Evolutionary conservation across 2,888 invertebrate genomes (phyloP).

Genomic region (Bimastos eiseni): DNA sequence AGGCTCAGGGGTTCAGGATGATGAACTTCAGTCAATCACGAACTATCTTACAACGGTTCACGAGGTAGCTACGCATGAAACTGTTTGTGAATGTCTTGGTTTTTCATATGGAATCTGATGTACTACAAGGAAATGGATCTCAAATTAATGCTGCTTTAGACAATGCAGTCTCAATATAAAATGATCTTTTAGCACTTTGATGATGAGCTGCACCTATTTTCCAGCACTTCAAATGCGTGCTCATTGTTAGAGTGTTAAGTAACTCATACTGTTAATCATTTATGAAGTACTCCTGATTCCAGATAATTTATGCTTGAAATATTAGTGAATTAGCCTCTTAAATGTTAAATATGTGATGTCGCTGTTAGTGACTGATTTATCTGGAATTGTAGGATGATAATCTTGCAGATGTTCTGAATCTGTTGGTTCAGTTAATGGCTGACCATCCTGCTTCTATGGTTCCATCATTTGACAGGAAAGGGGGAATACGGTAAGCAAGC

Average conservation of each 20-base stretch:
- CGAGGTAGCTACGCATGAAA: constrained; percentile 70
- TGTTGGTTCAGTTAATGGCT: constrained; percentile 93
- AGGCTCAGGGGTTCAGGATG: constrained; percentile 94
- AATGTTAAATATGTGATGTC: background rate
- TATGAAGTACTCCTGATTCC: too few relatives aligned
- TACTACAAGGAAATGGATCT: background rate
- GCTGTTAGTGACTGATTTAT: background rate
- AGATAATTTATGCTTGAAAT: background rate
- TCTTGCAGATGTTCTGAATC: constrained; percentile 93
- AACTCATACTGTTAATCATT: too few relatives aligned
- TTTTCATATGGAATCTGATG: background rate
- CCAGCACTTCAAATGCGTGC: too few relatives aligned
- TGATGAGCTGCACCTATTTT: too few relatives aligned
- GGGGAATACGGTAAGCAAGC: constrained; percentile 75
- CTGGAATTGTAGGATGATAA: constrained; percentile 81
- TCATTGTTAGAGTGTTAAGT: too few relatives aligned
- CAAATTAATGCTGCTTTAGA: background rate
- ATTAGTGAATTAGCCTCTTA: background rate
- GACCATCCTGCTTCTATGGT: constrained; percentile 99
- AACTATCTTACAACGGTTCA: constrained; percentile 97
- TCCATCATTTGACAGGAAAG: constrained; percentile 95
- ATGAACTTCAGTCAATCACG: constrained; percentile 95
- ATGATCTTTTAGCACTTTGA: background rate
- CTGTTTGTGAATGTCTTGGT: background rate
- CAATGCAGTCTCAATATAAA: background rate